Evolutionary conservation across 2,113 vertebrate species (phyloP), one percentile per base, ranked within the genome.

Genomic region (Falcunculus frontatus): DNA sequence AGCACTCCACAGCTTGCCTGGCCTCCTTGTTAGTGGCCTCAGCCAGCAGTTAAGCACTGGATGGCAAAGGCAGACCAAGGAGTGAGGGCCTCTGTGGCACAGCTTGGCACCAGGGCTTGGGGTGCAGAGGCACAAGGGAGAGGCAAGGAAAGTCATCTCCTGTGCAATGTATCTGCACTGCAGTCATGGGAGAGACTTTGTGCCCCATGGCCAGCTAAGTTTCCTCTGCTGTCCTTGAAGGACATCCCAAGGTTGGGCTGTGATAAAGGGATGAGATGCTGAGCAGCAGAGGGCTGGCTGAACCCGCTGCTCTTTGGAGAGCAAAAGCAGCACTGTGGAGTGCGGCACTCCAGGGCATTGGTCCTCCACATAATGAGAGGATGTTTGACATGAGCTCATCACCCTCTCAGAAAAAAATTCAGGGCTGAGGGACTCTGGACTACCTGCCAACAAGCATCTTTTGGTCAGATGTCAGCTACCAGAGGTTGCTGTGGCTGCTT

Each of bases 1-100:
- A 0, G 68, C 84, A 63, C 14, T 23, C 42, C 3, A 9, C n/a
- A 77, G 46, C 18, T 69, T 0, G 0, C 30, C 42, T 4, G 4
- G 32, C 29, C 64, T 79, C 41, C 60, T 33, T 21, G 63, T 57
- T 65, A 77, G 63, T 3, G 2, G 59, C 29, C 67, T 80, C 55
- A 53, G 18, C 39, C 20, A 37, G 68, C 2, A 0, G 52, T 12
- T 21, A 64, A 72, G 53, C 1, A 3, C 11, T 0, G 3, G 44
- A 67, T 23, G 16, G 55, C 2, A 2, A 86, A 53, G 32, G 35
- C 23, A 69, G 50, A n/a, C 22, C 13, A 37, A 14, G 20, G 75
- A 27, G 13, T 3, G 2, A 86, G 14, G 10, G 57, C 21, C 52
- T 75, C 37, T 5, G 3, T 0, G 4, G 63, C 46, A 76, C 0